These are phyloP conservation scores for Sebastes umbrosus DNA, from an alignment of 2,797 vertebrate species.

Conservation along the genomic window DNA sequence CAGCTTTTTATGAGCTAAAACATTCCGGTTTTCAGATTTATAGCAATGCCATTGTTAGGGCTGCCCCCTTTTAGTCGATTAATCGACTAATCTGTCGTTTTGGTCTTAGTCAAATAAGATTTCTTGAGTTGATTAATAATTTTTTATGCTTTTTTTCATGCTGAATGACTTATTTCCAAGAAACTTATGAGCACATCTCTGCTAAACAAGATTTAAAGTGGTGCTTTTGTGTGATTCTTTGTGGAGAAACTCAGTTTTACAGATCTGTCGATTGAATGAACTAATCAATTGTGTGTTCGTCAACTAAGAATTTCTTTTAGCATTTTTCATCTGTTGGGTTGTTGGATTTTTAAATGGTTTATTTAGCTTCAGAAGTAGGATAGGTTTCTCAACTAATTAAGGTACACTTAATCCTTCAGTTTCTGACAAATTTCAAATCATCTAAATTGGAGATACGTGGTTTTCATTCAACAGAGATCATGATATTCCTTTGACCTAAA, in stretches of 20 bases:
- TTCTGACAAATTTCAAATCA: neutral
- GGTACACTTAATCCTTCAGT: neutral
- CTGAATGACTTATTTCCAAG: neutral
- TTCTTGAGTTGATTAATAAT: fast-evolving
- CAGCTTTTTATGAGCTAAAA: neutral
- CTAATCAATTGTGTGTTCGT: too few relatives aligned
- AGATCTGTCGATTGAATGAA: too few relatives aligned
- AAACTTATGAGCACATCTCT: too few relatives aligned
- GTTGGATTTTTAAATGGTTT: neutral
- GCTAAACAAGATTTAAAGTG: too few relatives aligned
- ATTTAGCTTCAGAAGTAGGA: neutral
- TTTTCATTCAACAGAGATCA: neutral
- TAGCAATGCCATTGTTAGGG: neutral
- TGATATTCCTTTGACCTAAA: neutral
- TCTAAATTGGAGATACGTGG: neutral
- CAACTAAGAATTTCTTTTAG: too few relatives aligned
- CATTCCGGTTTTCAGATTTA: neutral
- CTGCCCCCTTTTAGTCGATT: too few relatives aligned
- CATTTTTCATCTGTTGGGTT: neutral
- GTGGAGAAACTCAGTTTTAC: too few relatives aligned
- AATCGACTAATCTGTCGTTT: too few relatives aligned
- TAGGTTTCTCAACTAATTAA: neutral
- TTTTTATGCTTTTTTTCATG: neutral
- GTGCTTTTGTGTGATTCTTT: too few relatives aligned
- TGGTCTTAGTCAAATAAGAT: neutral